Evolutionary conservation across 1,140 invertebrate species (phyloP), one percentile per base, ranked within the genome.

Genomic region (Eubasilissa regina): DNA sequence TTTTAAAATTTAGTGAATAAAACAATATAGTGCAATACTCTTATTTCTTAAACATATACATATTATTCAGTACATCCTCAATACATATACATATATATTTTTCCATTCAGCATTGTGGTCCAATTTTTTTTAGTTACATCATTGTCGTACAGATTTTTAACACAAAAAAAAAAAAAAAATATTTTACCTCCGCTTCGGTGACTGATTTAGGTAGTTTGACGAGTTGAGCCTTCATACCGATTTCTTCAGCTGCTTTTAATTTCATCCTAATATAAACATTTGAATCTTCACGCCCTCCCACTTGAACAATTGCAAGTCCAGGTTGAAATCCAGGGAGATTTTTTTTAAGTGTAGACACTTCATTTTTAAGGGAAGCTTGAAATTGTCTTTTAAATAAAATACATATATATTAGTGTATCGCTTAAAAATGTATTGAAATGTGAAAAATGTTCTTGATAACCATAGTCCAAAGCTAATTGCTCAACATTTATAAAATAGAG

Each of bases 261-360:
- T 99, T 99, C 93, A 97, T 97, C 53, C 95, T 90, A 85, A 99
- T 99, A 87, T 99, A 99, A 8, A 99, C 97, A 91, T 99, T 99
- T n/a, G 98, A 99, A 89, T 99, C 98, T 86, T 98, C 96, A 9
- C 98, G 90, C 1, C 93, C 94, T 1, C 98, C 98, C 51, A 99
- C 98, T 89, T 96, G 95, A 7, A 96, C 93, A 79, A 97, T 96
- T 4, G 94, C 93, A 70, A 99, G 88, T 3, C 94, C 93, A 0
- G 97, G 96, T 75, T 87, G 84, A 85, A 95, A 97, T 60, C 89
- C 87, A 0, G 94, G 89, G 64, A 91, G 84, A 79, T 90, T 89
- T 56, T 90, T 77, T 72, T 92, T 91, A 53, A 97, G 84, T 35
- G 87, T 85, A 7, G 82, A 83, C 7, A 97, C 94, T 85, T 96